Percentiles rank a stretch among this genome's conserved stretches.
These are phyloP conservation scores for Otolemur crassicaudatus DNA, from an alignment of 2,797 vertebrate genomes.

Conservation along the genomic window DNA sequence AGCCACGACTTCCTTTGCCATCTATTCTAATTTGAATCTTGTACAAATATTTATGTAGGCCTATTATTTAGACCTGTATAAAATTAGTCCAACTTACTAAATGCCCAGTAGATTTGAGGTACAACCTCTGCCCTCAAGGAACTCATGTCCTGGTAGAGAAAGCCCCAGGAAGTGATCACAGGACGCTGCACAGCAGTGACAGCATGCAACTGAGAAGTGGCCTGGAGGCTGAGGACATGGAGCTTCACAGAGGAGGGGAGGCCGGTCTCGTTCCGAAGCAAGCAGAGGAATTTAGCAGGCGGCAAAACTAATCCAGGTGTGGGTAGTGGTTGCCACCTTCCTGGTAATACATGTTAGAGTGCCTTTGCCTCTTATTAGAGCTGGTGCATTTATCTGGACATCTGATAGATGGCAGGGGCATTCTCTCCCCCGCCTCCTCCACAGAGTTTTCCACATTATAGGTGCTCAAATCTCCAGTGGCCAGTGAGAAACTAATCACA, in stretches of 20 bases:
- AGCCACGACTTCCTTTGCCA: not conserved
- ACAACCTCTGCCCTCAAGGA: not conserved
- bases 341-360: not conserved
- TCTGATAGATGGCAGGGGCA: too few species aligned
- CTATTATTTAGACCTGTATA: not conserved
- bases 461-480: not conserved
- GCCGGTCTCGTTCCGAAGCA: not conserved
- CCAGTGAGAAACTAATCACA: not conserved
- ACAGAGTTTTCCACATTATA: rapidly evolving
- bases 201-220: not conserved
- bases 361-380: not conserved
- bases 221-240: not conserved
- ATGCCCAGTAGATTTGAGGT: not conserved
- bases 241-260: not conserved
- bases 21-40: not conserved
- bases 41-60: not conserved
- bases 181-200: not conserved
- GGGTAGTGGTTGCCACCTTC: rapidly evolving
- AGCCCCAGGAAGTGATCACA: not conserved
- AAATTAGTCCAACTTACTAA: not conserved
- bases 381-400: rapidly evolving
- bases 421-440: too few species aligned
- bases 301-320: not conserved
- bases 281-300: not conserved
- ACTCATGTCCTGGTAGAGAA: not conserved